Base-by-base conservation (phyloP, 2,888 invertebrate genomes). In the Eupithecia vulgata region DNA sequence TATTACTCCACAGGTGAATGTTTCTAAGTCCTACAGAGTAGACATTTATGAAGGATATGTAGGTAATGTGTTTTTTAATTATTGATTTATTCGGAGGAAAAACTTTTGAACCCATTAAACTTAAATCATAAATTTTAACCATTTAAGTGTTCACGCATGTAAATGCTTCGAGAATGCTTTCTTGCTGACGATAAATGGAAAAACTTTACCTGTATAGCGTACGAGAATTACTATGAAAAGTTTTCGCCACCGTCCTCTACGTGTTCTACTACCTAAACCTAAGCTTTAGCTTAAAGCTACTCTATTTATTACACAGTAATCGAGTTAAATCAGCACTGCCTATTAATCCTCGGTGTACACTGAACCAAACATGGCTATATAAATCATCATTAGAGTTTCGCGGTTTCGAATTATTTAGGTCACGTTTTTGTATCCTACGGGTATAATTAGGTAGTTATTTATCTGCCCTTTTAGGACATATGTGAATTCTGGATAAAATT, bases 311-410 rank as follows among this genome's bases (percentile, higher is more conserved):
- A 61, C 61, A 61, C 8, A 61, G 34, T 61, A 61, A 61, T 34
- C 61, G 3, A 61, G 34, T 61, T 34, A 61, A 17, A 61, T 61
- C 34, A 34, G 15, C 17, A 34, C 61, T 35, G 64, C 4, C 40
- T 64, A 64, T 64, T 64, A 40, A 64, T 64, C 64, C 64, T 17
- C 34, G 4, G 21, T 64, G 64, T n/a, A 40, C 34, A 64, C 64
- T 64, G 64, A 64, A 64, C 64, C 37, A 37, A 64, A n/a, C 12
- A 40, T 35, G 40, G 35, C 21, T 34, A n/a, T 64, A 64, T 40
- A 40, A 64, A 40, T 64, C 64, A 64, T 64, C 37, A 37, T 64
- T 64, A 64, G n/a, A 35, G 64, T 61, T 61, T 61, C 61, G 8
- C 17, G 7, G 34, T 61, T 61, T 34, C 15, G 34, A 34, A 34